Evolutionary conservation across 2,888 invertebrate genomes (phyloP).

Genomic region (Troides aeacus): DNA sequence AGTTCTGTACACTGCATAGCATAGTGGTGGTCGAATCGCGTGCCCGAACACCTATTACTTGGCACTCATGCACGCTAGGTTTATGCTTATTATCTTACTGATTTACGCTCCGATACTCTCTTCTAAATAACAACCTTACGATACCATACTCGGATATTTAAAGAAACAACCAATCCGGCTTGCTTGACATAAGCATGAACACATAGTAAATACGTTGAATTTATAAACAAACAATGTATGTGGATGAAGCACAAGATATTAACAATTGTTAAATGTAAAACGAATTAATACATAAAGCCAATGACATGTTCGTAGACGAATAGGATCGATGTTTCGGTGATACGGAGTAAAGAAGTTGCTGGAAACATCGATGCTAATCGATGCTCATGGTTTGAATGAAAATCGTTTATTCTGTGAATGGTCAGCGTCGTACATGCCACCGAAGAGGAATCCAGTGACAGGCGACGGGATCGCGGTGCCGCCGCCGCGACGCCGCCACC

Average conservation of each 20-base stretch:
- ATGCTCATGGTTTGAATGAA: conserved; percentile 56
- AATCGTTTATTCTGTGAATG: conserved; percentile 74
- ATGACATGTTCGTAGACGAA: conserved; percentile 21
- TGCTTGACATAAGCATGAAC: conserved; percentile 27
- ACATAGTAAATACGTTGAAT: conserved; percentile 28
- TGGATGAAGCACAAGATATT: conserved; percentile 25
- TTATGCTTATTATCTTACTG: conserved; percentile 39
- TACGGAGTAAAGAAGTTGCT: background rate
- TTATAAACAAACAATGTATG: conserved; percentile 26
- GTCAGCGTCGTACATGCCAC: conserved; percentile 72
- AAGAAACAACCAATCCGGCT: conserved; percentile 14
- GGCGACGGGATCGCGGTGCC: conserved; percentile 81
- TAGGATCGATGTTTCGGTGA: conserved; percentile 31
- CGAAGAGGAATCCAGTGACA: conserved; percentile 83
- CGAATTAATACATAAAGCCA: background rate
- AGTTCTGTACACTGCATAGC: conserved; percentile 38
- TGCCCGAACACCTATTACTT: conserved; percentile 42
- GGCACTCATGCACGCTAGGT: conserved; percentile 63
- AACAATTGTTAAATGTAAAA: conserved; percentile 18
- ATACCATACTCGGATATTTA: conserved; percentile 8
- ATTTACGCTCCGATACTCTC: conserved; percentile 42
- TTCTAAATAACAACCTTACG: conserved; percentile 18
- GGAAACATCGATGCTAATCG: conserved; percentile 34
- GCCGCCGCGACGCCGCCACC: conserved; percentile 74
- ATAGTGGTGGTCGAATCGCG: conserved; percentile 38